These are phyloP conservation scores for Sinosuthora webbiana DNA, from an alignment of 2,113 vertebrate genomes.

Conservation along the genomic window DNA sequence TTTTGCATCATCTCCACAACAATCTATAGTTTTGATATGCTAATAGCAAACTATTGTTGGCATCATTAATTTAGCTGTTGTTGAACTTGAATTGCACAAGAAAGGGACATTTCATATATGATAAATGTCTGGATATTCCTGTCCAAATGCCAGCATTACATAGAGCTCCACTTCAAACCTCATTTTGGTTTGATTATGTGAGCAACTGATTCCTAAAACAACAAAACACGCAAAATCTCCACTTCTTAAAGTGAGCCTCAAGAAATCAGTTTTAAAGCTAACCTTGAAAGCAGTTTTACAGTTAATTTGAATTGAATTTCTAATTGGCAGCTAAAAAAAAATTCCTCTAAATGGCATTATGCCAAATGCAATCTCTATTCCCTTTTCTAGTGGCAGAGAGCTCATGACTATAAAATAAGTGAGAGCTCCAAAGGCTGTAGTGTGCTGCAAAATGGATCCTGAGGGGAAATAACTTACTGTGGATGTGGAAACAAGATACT, in stretches of 20 bases:
- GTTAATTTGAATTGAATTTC: not conserved
- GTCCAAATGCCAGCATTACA: not conserved
- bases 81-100: not conserved
- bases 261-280: not conserved
- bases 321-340: not conserved
- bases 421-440: not conserved
- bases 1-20: not conserved
- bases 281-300: not conserved
- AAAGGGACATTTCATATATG: not conserved
- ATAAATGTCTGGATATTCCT: not conserved
- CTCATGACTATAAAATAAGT: not conserved
- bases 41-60: not conserved
- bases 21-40: not conserved
- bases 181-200: not conserved
- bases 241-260: not conserved
- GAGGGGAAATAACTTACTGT: not conserved
- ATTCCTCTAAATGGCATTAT: not conserved
- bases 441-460: not conserved
- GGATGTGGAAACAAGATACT: not conserved
- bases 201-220: not conserved
- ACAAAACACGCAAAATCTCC: rapidly evolving
- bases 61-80: not conserved
- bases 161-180: not conserved
- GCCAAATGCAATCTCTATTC: not conserved
- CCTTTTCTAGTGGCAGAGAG: not conserved